Base-by-base conservation (phyloP, 2,113 vertebrate species). In the Montifringilla adamsi region DNA sequence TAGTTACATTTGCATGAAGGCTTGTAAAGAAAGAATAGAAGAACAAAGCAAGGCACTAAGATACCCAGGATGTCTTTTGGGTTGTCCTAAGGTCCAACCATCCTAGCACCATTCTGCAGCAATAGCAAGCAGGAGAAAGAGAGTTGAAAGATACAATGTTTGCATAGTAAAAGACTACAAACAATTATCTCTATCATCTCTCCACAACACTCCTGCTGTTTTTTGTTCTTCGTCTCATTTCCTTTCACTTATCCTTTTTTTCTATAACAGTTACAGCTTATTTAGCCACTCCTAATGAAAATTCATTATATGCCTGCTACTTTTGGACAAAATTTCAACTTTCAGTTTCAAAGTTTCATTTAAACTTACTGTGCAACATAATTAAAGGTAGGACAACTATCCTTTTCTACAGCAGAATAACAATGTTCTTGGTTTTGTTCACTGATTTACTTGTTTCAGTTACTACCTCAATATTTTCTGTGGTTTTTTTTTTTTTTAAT, bases 61-160 rank as follows among this genome's bases (percentile, higher is more conserved):
- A 41, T 2, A 0, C 2, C 6, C 13, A 41, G 6, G 12, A 33
- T 39, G 8, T 75, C 6, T 31, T 26, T 24, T 28, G 27, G 5
- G 9, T 66, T 33, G 10, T 21, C 8, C 9, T 59, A 44, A 55
- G 7, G 30, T 52, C 8, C 11, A 37, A 9, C 7, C 17, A 33
- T 6, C 0, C 5, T 11, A 39, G 5, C 11, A 30, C 10, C n/a
- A 5, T 37, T 58, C n/a, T 82, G 24, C 39, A 59, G 12, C 26
- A 55, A 8, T 17, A 39, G 59, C 15, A 59, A 39, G 9, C 9
- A 52, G 16, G 15, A 72, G 14, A 22, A 35, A 6, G 6, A 31
- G 13, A 59, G 12, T 5, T 66, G 10, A 50, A 55, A 31, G 21
- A 63, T 37, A 23, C 7, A 37, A 44, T 11, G 3, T 76, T 76